Percentiles rank a stretch among this genome's conserved stretches.
Conservation (phyloP, 2,113 vertebrate genomes). For the Mystacornis crossleyi region DNA sequence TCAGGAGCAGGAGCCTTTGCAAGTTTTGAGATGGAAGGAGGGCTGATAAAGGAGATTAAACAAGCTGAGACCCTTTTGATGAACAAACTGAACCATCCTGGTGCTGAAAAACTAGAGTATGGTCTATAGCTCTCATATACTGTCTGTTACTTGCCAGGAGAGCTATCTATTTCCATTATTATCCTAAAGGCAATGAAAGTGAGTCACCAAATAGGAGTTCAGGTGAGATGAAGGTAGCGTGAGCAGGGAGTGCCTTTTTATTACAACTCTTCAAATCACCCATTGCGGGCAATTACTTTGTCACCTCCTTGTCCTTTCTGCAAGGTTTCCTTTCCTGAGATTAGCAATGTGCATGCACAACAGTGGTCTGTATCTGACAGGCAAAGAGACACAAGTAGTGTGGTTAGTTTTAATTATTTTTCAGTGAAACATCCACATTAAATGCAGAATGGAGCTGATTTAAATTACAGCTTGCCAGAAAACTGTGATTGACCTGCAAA, state of each 20-base stretch:
- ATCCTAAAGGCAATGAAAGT: slow-evolving; percentile 25
- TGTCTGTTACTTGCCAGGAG: slow-evolving; percentile 13
- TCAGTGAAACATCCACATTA: slow-evolving; percentile 27
- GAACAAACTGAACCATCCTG: slow-evolving; percentile 18
- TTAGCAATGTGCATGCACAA: background rate
- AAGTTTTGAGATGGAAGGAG: slow-evolving; percentile 18
- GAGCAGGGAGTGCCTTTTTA: background rate
- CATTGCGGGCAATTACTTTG: slow-evolving; percentile 29
- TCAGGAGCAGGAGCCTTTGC: slow-evolving; percentile 22
- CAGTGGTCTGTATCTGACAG: background rate
- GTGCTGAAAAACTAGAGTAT: slow-evolving; percentile 3
- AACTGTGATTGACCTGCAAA: slow-evolving; percentile 54
- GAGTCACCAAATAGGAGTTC: background rate
- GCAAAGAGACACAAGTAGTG: background rate
- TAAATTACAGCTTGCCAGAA: slow-evolving; percentile 64
- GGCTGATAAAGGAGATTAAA: slow-evolving; percentile 44
- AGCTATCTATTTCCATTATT: slow-evolving; percentile 17
- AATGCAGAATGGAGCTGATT: slow-evolving; percentile 53
- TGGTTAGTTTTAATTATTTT: slow-evolving; percentile 55
- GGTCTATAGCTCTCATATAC: background rate
- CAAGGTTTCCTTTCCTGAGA: slow-evolving; percentile 2
- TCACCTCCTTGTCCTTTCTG: slow-evolving; percentile 7
- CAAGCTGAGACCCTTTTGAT: slow-evolving; percentile 44
- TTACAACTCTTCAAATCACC: slow-evolving; percentile 33
- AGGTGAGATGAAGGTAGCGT: background rate